Conservation (phyloP, 2,797 vertebrate species). For the Mycteria americana region DNA sequence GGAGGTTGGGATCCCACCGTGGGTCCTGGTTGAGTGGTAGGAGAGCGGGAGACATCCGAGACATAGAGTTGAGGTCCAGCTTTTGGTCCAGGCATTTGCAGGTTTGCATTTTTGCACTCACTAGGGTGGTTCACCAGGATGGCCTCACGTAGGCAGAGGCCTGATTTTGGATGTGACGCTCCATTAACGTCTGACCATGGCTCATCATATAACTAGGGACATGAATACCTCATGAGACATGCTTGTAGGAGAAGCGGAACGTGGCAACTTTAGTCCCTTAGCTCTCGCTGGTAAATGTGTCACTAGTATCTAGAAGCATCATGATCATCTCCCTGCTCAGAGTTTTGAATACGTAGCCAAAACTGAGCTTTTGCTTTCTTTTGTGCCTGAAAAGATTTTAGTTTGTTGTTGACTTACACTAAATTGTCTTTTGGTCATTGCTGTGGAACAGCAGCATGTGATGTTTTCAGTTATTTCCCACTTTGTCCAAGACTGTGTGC, state of each 20-base stretch:
- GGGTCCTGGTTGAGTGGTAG: neutral
- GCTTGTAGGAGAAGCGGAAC: neutral
- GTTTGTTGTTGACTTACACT: neutral
- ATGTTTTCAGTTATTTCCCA: neutral
- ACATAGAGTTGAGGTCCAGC: neutral
- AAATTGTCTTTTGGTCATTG: neutral
- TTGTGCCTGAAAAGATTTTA: neutral
- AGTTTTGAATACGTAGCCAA: neutral
- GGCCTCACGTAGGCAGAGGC: rapidly evolving
- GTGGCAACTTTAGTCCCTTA: neutral
- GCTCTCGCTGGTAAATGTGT: neutral
- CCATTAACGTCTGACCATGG: neutral
- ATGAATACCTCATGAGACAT: neutral
- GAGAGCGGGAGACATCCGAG: neutral
- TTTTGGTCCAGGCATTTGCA: neutral
- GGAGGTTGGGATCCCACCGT: neutral
- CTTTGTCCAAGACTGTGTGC: neutral
- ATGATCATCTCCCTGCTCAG: neutral
- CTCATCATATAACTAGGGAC: too few species aligned
- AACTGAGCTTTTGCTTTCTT: neutral
- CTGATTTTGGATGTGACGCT: neutral
- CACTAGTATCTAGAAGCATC: neutral
- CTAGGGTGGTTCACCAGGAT: neutral
- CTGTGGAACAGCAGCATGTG: neutral
- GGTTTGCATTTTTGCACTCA: neutral